Conservation (phyloP, 92 coral and sea anemone genomes). For the Epizoanthus stellaris region DNA sequence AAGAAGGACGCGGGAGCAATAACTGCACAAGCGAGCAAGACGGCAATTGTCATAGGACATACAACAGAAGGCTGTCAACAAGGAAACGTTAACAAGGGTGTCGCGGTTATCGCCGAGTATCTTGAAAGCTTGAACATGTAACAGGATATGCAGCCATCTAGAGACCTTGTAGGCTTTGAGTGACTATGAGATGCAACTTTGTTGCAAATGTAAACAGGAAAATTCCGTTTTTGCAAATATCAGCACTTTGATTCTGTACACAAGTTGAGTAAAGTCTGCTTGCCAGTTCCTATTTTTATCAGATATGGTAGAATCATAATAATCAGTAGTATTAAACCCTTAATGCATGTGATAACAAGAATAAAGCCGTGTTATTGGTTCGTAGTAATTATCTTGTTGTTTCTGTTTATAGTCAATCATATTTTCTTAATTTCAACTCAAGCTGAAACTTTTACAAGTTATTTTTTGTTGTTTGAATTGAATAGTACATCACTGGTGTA, state of each 20-base stretch:
- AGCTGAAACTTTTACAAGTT: too few relatives aligned
- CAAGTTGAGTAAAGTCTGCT: constrained; percentile 5
- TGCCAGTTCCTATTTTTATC: constrained; percentile 11
- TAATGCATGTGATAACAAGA: too few relatives aligned
- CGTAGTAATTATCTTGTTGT: too few relatives aligned
- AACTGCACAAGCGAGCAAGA: constrained; percentile 65
- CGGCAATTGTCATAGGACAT: constrained; percentile 68
- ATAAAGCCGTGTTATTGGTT: too few relatives aligned
- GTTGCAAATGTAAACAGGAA: constrained; percentile 9
- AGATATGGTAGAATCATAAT: neutral
- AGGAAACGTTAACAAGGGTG: constrained; percentile 75
- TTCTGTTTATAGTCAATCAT: too few relatives aligned
- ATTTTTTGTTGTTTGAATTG: too few relatives aligned
- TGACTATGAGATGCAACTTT: constrained; percentile 3
- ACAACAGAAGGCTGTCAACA: constrained; percentile 68
- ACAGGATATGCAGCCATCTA: neutral
- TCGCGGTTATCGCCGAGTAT: constrained; percentile 73
- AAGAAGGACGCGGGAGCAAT: constrained; percentile 55
- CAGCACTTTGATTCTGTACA: constrained; percentile 27
- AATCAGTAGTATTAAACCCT: neutral
- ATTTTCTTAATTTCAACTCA: too few relatives aligned
- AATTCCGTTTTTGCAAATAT: constrained; percentile 21
- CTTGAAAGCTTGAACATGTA: constrained; percentile 68
- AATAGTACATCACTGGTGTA: too few relatives aligned
- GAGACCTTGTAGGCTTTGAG: constrained; percentile 27